A percentile compares a stretch with the other conserved stretches of the same genome.
Conservation (phyloP, 2,797 vertebrate genomes). For the Acanthornis magna region DNA sequence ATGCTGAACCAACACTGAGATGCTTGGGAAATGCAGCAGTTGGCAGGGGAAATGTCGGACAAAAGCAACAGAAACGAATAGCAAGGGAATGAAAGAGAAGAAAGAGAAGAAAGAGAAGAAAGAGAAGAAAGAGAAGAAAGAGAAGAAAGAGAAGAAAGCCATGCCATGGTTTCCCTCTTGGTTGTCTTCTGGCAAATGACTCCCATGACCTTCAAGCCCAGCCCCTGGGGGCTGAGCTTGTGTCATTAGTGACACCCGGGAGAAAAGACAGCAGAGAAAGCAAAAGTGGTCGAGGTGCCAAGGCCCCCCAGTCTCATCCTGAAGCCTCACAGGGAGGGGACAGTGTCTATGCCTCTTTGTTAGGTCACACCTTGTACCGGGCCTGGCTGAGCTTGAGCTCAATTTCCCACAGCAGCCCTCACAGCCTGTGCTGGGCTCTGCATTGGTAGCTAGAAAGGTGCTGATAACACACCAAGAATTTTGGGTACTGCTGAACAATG, state of each 20-base stretch:
- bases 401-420: not conserved
- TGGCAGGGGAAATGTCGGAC: not conserved
- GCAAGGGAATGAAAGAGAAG: not conserved
- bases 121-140: too few relatives aligned
- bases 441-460: not conserved
- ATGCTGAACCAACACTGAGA: not conserved
- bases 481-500: not conserved
- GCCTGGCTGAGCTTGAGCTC: not conserved
- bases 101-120: not conserved
- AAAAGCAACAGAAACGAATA: not conserved
- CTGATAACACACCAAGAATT: not conserved
- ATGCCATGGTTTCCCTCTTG: not conserved
- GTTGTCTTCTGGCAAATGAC: not conserved
- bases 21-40: not conserved
- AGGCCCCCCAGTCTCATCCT: not conserved
- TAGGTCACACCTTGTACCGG: not conserved
- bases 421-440: not conserved
- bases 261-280: not conserved
- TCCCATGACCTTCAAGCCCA: accelerated
- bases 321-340: not conserved
- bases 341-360: not conserved
- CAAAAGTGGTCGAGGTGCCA: accelerated
- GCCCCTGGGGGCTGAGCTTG: accelerated
- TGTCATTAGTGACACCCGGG: not conserved
- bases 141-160: not conserved